phyloP scores from a whole-genome alignment of 2,113 vertebrate genomes.

The Prunella fulvescens region DNA sequence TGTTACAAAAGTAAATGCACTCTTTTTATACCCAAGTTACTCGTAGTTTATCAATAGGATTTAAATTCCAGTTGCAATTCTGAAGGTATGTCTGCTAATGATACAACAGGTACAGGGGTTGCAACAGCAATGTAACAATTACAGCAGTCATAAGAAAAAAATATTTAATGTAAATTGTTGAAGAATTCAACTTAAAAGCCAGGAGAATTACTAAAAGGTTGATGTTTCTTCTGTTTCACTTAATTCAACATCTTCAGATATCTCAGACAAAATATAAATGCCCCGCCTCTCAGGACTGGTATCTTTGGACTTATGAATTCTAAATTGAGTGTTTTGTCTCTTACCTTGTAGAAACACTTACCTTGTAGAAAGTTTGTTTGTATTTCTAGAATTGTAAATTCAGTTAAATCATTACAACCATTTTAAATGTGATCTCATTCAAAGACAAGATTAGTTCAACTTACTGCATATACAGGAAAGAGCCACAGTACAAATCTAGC shows the following conservation, averaged over 20 bases:
- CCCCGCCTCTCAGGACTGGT: not conserved
- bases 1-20: not conserved
- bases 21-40: not conserved
- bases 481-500: not conserved
- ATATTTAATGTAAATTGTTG: not conserved
- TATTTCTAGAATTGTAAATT: not conserved
- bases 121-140: not conserved
- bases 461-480: not conserved
- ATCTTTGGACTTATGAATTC: not conserved
- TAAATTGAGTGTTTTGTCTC: not conserved
- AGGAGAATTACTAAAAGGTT: not conserved
- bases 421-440: not conserved
- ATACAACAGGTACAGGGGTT: not conserved
- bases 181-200: not conserved
- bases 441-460: not conserved
- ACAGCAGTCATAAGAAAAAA: not conserved
- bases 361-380: not conserved
- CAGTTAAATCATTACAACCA: not conserved
- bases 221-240: rapidly evolving
- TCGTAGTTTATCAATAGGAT: not conserved
- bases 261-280: not conserved
- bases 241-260: not conserved
- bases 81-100: not conserved
- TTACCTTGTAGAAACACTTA: not conserved
- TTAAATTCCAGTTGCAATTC: not conserved